phyloP scores from a whole-genome alignment of 2,888 invertebrate species.

The Heliconius erato region DNA sequence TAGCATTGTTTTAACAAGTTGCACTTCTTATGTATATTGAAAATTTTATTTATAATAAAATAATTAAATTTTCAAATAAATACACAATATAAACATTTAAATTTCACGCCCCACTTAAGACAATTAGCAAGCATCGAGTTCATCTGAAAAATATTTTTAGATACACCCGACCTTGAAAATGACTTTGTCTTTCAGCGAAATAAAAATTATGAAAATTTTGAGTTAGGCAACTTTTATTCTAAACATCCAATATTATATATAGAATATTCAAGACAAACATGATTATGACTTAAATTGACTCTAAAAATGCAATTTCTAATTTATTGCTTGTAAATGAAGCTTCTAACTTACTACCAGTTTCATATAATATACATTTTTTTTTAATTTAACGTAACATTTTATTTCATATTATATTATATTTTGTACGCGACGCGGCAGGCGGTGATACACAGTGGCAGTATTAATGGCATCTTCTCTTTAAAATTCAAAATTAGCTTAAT shows the following conservation, averaged over 20 bases:
- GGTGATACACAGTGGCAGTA: slow-evolving; percentile 38
- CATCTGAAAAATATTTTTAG: too few relatives aligned
- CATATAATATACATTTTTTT: neutral
- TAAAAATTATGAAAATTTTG: neutral
- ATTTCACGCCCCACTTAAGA: too few relatives aligned
- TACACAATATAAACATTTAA: neutral
- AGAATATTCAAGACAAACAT: slow-evolving; percentile 9
- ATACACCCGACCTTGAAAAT: too few relatives aligned
- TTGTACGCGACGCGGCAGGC: slow-evolving; percentile 45
- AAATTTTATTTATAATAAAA: too few relatives aligned
- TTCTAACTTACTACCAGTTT: slow-evolving; percentile 4
- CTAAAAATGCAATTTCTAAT: neutral
- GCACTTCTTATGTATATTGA: too few relatives aligned
- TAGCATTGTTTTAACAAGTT: too few relatives aligned
- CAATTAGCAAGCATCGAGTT: too few relatives aligned
- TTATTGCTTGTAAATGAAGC: slow-evolving; percentile 25
- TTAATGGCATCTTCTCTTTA: slow-evolving; percentile 7
- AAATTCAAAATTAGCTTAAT: slow-evolving; percentile 11
- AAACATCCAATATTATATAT: neutral
- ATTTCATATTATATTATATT: slow-evolving; percentile 6
- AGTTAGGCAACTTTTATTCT: neutral
- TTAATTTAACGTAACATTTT: neutral
- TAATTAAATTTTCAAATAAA: neutral
- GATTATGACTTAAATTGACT: slow-evolving; percentile 36
- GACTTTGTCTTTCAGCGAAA: neutral